phyloP scores from a whole-genome alignment of 2,797 vertebrate genomes.

The Coregonus suidteri region DNA sequence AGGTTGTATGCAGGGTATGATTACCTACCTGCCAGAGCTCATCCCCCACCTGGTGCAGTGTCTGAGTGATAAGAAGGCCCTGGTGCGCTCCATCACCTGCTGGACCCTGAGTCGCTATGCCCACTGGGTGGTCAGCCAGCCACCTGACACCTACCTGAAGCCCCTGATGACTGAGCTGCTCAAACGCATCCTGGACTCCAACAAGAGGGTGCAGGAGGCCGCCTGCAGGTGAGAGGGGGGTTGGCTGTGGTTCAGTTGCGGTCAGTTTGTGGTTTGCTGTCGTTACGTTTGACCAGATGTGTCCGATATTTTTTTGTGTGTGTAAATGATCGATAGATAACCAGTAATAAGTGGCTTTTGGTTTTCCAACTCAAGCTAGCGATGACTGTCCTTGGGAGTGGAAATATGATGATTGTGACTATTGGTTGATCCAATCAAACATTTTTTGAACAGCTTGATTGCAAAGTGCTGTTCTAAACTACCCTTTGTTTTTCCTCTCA shows the following conservation, averaged over 20 bases:
- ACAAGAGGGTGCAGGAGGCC: slow-evolving; percentile 97
- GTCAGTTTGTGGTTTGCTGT: neutral
- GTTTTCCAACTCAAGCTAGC: too few relatives aligned
- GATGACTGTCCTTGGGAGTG: too few relatives aligned
- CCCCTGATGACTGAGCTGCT: slow-evolving; percentile 97
- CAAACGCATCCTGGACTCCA: slow-evolving; percentile 92
- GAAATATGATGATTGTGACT: too few relatives aligned
- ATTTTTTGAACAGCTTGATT: too few relatives aligned
- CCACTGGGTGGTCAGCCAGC: slow-evolving; percentile 97
- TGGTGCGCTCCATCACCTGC: slow-evolving; percentile 96
- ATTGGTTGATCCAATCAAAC: too few relatives aligned
- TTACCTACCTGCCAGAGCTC: slow-evolving; percentile 92
- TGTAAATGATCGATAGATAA: too few relatives aligned
- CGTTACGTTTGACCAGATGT: neutral
- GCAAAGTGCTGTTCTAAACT: neutral
- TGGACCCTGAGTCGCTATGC: slow-evolving; percentile 98
- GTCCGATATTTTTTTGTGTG: too few relatives aligned
- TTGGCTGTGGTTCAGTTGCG: neutral
- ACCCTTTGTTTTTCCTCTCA: neutral
- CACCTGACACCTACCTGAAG: slow-evolving; percentile 92
- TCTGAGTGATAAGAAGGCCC: slow-evolving; percentile 92
- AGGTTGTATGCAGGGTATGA: slow-evolving; percentile 99
- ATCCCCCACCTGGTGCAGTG: slow-evolving; percentile 95
- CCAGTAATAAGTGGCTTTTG: too few relatives aligned
- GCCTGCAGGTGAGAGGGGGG: slow-evolving; percentile 86